These are phyloP conservation scores for Clinocottus analis DNA, from an alignment of 2,113 vertebrate genomes.

Conservation along the genomic window DNA sequence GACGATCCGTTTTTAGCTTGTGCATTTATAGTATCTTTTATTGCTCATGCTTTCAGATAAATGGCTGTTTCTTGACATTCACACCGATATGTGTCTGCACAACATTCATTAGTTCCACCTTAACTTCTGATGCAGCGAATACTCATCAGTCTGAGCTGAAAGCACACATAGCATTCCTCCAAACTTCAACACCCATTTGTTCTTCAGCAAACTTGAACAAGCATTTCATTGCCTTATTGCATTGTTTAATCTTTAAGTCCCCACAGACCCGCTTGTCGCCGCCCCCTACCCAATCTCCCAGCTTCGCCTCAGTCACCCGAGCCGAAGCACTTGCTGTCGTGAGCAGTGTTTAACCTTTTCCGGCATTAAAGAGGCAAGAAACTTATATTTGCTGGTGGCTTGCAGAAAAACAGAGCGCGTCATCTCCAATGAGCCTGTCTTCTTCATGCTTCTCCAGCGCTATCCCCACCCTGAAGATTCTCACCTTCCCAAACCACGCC, in stretches of 20 bases:
- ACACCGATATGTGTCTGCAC: conserved; percentile 38
- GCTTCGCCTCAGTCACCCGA: conserved; percentile 17
- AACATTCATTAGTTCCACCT: conserved; percentile 46
- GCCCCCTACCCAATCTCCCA: neutral
- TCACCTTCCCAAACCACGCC: conserved; percentile 39
- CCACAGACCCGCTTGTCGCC: conserved; percentile 26
- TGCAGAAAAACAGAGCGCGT: conserved; percentile 51
- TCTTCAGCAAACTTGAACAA: conserved; percentile 47
- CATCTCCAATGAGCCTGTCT: conserved; percentile 41
- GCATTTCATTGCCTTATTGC: conserved; percentile 57
- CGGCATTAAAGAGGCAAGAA: conserved; percentile 35
- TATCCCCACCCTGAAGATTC: neutral
- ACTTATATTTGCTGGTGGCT: conserved; percentile 48
- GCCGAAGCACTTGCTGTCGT: conserved; percentile 40
- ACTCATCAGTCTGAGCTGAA: conserved; percentile 60
- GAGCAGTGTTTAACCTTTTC: conserved; percentile 54
- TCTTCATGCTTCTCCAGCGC: conserved; percentile 16
- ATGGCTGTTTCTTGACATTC: conserved; percentile 23
- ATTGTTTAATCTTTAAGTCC: conserved; percentile 52
- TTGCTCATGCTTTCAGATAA: conserved; percentile 22
- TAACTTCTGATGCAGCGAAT: conserved; percentile 42
- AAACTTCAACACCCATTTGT: conserved; percentile 43
- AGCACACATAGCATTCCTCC: conserved; percentile 24
- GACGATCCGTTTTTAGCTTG: conserved; percentile 10
- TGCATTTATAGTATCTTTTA: neutral